A percentile compares a stretch with the other conserved stretches of the same genome.
These are phyloP conservation scores for Dicyrtoma fusca DNA, from an alignment of 2,888 invertebrate genomes.

Conservation along the genomic window DNA sequence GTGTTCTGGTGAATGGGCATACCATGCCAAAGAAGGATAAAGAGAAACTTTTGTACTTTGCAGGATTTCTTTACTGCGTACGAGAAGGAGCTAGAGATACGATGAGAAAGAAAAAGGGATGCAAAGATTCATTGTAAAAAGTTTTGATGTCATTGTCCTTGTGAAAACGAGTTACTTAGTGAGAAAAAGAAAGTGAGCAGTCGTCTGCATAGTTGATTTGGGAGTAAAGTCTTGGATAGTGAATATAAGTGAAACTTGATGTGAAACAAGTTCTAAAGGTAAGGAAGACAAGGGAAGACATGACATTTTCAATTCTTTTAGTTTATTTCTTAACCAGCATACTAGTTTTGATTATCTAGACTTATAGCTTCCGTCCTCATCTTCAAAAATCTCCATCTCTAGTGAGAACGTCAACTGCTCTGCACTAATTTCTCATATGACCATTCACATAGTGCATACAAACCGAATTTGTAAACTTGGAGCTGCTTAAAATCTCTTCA, in stretches of 20 bases:
- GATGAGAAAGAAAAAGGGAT: not conserved
- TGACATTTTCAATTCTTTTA: conserved; percentile 15
- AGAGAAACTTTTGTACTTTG: not conserved
- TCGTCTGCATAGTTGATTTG: no score
- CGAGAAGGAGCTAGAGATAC: not conserved
- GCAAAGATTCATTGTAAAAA: conserved; percentile 27
- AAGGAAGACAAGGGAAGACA: conserved; percentile 15
- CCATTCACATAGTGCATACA: no score
- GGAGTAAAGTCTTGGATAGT: no score
- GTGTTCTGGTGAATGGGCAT: not conserved
- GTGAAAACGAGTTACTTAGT: conserved; percentile 7
- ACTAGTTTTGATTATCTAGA: conserved; percentile 33
- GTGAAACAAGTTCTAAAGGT: not conserved
- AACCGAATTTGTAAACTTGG: no score
- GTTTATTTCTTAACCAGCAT: not conserved
- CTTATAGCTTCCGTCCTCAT: conserved; percentile 26
- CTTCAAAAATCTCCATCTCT: conserved; percentile 8
- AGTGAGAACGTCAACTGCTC: not conserved
- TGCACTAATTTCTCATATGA: no score
- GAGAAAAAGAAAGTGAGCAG: not conserved
- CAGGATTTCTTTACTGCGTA: not conserved
- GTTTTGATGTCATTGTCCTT: conserved; percentile 21
- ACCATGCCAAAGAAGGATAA: not conserved
- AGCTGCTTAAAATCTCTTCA: not conserved
- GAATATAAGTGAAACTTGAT: no score